Evolutionary conservation across 2,797 vertebrate species (phyloP).

Genomic region (Pangasius krempfi): DNA sequence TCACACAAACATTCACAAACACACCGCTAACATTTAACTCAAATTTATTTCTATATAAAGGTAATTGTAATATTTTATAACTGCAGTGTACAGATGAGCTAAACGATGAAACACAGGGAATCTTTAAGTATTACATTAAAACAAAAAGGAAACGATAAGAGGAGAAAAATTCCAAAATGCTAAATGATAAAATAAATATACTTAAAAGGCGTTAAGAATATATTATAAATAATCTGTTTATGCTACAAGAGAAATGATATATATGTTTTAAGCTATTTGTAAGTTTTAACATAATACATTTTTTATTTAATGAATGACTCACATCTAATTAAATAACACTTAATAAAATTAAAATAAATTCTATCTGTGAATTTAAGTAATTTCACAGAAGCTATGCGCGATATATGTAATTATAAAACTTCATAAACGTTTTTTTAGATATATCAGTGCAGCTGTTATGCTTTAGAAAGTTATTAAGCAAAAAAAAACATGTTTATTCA

Average conservation of each 20-base stretch:
- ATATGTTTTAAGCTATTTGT: no score
- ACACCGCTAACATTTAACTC: no score
- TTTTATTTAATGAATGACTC: neutral
- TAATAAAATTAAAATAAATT: neutral
- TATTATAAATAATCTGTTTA: neutral
- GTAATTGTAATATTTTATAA: no score
- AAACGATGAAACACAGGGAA: no score
- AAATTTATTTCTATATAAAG: no score
- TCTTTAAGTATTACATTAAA: neutral
- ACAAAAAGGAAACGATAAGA: no score
- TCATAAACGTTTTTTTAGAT: neutral
- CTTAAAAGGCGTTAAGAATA: neutral
- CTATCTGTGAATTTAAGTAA: neutral
- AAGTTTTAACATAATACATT: no score
- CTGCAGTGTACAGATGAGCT: no score
- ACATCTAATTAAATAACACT: neutral
- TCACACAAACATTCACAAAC: neutral
- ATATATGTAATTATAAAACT: neutral
- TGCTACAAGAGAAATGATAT: no score
- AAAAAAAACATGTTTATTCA: neutral
- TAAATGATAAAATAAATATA: neutral
- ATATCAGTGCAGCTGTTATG: neutral
- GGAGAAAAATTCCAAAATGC: no score
- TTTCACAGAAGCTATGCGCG: neutral
- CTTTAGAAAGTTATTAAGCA: neutral